Base-by-base conservation (phyloP, 2,113 vertebrate genomes). In the Fulica atra region DNA sequence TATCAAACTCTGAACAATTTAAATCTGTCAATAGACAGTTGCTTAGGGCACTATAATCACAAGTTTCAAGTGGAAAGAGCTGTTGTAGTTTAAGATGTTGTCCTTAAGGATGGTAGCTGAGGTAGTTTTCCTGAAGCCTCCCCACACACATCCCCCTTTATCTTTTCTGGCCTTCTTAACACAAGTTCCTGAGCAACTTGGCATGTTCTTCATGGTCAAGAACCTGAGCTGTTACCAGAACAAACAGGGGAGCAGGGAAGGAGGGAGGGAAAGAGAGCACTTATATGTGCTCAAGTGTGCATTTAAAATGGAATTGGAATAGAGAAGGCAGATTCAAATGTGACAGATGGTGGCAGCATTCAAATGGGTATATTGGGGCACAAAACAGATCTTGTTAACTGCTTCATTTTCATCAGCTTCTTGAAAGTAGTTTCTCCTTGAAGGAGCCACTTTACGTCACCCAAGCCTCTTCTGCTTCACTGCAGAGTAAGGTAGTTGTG, bases 281-380 rank as follows among this genome's bases (percentile, higher is more conserved):
- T 1, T 25, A 26, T 3, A 7, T 9, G 48, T 3, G 3, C 50
- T 81, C 4, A 2, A 1, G 0, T 35, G 16, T 11, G 17, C 31
- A 40, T 19, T 94, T 53, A 57, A 24, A 88, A 73, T 57, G 25
- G 86, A 92, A 81, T 40, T 40, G 31, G 36, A 73, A 88, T 88
- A 33, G 33, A 88, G 51, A 90, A 24, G 12, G 70, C n/a, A 73
- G n/a, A 68, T 46, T 68, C 42, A 36, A 36, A 66, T 3, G 10
- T 13, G 40, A 88, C 40, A 76, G 59, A 73, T 2, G 14, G 66
- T 12, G 46, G 68, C 63, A 86, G 68, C 53, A 73, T 13, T 57
- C 50, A 69, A 48, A 14, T 31, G 63, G 51, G 25, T 26, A 14
- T 53, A 53, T 3, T 44, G 35, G 38, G 24, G 44, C 63, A 82